Evolutionary conservation across 2,888 invertebrate genomes (phyloP).

Genomic region (Leptopilina myrica): DNA sequence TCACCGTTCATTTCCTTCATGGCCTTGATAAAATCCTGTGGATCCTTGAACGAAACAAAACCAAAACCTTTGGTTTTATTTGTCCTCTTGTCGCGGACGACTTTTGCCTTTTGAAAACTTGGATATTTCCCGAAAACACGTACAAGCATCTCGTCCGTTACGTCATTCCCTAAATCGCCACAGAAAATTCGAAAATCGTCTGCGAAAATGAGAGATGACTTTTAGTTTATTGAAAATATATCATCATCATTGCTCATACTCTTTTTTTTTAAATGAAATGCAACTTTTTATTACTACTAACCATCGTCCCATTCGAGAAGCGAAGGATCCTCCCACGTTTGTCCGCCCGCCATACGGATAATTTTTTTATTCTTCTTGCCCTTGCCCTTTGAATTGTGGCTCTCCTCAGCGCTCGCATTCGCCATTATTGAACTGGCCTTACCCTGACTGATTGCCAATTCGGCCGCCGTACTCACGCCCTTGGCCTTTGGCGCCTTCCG

Average conservation of each 20-base stretch:
- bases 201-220: slow-evolving; percentile 62
- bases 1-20: slow-evolving; percentile 99
- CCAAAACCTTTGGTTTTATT: slow-evolving; percentile 99
- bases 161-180: slow-evolving; percentile 99
- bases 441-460: slow-evolving; percentile 82
- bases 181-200: slow-evolving; percentile 99
- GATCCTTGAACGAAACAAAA: slow-evolving; percentile 98
- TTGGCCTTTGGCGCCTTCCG: slow-evolving; percentile 82
- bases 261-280: too few species aligned
- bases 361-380: slow-evolving; percentile 84
- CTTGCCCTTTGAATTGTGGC: slow-evolving; percentile 74
- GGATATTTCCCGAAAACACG: slow-evolving; percentile 96
- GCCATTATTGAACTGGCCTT: slow-evolving; percentile 76
- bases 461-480: slow-evolving; percentile 82
- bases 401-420: slow-evolving; percentile 73
- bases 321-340: slow-evolving; percentile 97
- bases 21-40: slow-evolving; percentile 97
- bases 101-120: slow-evolving; percentile 96
- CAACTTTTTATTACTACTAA: slow-evolving; percentile 58
- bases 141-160: slow-evolving; percentile 97
- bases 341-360: slow-evolving; percentile 94
- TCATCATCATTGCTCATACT: too few species aligned
- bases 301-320: slow-evolving; percentile 96
- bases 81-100: slow-evolving; percentile 95
- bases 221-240: slow-evolving; percentile 30